Evolutionary conservation across 1,140 invertebrate genomes (phyloP), one percentile per base, ranked within the genome.

Genomic region (Polypedilum vanderplanki): DNA sequence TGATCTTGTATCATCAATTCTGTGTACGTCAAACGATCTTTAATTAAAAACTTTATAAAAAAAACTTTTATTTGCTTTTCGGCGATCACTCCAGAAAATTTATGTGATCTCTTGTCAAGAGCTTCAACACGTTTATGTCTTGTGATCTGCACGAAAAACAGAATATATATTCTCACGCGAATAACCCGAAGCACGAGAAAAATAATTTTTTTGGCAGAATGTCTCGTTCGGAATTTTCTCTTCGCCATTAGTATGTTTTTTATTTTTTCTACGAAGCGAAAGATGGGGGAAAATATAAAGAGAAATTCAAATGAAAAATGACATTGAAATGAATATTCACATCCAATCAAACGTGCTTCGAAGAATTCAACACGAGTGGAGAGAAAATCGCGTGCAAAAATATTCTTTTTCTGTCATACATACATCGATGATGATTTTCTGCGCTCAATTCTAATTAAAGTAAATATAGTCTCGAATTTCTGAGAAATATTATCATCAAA

Each of bases 111-210:
- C 46, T 57, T 57, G 46, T 57, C 46, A 57, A 57, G 46, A 57
- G 46, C 46, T 57, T n/a, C 65, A 18, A 70, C 65, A 70, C 65
- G 65, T 70, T 70, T 70, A 70, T 18, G 65, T 70, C 65, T 70
- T 70, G 65, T 70, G 65, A 70, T 18, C 20, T 22, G 15, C 65
- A 70, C 65, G 65, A 18, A 57, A 57, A 57, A 57, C n/a, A 15
- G 20, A 20, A 70, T 70, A 8, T 70, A 70, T 33, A 33, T 33
- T 33, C 24, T 18, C 65, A 20, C 65, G 65, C 17, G 18, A 70
- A 70, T 7, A 20, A 70, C 17, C 18, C 8, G 65, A n/a, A 70
- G 65, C 15, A 22, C 15, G 17, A 70, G 17, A 20, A 18, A 70
- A 70, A 18, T 7, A 18, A 22, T 20, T 20, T 18, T 22, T 20